phyloP scores from a whole-genome alignment of 2,888 invertebrate species.

The Ephialtes manifestator region DNA sequence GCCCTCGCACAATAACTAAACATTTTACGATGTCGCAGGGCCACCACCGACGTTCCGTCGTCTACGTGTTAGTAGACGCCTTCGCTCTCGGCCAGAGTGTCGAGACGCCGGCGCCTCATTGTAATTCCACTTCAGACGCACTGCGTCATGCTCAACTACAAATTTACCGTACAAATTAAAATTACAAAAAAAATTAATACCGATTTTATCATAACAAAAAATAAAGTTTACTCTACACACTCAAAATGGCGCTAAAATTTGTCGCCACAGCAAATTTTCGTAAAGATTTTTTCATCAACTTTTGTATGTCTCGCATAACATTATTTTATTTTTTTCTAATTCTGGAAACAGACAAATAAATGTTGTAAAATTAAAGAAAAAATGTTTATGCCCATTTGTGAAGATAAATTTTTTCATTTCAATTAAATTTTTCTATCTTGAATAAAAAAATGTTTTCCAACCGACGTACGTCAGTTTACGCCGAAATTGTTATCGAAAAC shows the following conservation, averaged over 20 bases:
- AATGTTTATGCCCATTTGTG: too few relatives aligned
- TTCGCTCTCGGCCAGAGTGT: conserved; percentile 16
- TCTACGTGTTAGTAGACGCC: conserved; percentile 34
- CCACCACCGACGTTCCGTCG: conserved; percentile 66
- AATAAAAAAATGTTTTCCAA: too few relatives aligned
- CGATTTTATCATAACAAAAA: neutral
- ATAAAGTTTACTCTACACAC: too few relatives aligned
- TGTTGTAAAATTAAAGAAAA: too few relatives aligned
- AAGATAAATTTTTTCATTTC: neutral
- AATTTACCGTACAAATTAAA: conserved; percentile 13
- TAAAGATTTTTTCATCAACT: too few relatives aligned
- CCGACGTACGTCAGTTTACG: neutral
- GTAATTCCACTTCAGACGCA: conserved; percentile 54
- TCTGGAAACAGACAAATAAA: too few relatives aligned
- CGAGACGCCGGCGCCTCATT: conserved; percentile 62
- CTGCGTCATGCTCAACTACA: conserved; percentile 32
- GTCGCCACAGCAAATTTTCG: too few relatives aligned
- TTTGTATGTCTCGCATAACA: too few relatives aligned
- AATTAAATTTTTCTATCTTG: too few relatives aligned
- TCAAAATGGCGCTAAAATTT: too few relatives aligned
- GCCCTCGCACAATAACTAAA: conserved; percentile 77
- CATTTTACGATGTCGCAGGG: conserved; percentile 75
- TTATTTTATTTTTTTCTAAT: too few relatives aligned
- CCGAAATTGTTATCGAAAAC: conserved; percentile 16
- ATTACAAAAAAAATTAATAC: conserved; percentile 13